Evolutionary conservation across 2,888 invertebrate genomes (phyloP), one percentile per base, ranked within the genome.

Genomic region (Chironomus tentans): DNA sequence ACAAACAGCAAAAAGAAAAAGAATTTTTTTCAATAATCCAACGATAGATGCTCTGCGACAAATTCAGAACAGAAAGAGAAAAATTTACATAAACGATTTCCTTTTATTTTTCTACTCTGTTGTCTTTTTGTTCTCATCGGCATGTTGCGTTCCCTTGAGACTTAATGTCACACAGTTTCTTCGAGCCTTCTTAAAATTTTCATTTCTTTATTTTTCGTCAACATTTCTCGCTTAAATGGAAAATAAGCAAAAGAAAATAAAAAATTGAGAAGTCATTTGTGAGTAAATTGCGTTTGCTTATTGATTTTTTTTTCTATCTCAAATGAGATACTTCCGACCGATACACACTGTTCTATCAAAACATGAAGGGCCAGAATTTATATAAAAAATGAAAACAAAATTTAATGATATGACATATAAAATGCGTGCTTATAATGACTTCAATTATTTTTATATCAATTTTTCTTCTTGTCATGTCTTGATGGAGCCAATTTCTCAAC

Each of bases 1-100:
- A 10, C 10, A 38, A 38, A 38, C 38, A 38, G 38, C 28, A 3
- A 10, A 2, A 38, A 38, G 10, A 38, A 38, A 10, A 38, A 38
- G 38, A 7, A 7, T 38, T 38, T 38, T 10, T 38, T 38, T 38
- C 10, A 38, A 38, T 38, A 38, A 38, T 38, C 38, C 7, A 38
- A 38, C 38, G 4, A 38, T 1, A 38, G 1, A 38, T 10, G 38
- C 38, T 38, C 10, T 38, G 38, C 38, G 38, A 38, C 38, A 38
- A 38, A 38, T 38, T 38, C 38, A 38, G 38, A 38, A 38, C 38
- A 38, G 13, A 46, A 68, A 38, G 28, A 15, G 10, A 38, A 38
- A 68, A 68, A 68, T 68, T 46, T 68, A 15, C 68, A 68, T 68
- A 68, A 68, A 68, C 46, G 68, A 68, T 68, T 65, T 68, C 68